phyloP scores from a whole-genome alignment of 2,113 vertebrate species.

The Carassius gibelio region DNA sequence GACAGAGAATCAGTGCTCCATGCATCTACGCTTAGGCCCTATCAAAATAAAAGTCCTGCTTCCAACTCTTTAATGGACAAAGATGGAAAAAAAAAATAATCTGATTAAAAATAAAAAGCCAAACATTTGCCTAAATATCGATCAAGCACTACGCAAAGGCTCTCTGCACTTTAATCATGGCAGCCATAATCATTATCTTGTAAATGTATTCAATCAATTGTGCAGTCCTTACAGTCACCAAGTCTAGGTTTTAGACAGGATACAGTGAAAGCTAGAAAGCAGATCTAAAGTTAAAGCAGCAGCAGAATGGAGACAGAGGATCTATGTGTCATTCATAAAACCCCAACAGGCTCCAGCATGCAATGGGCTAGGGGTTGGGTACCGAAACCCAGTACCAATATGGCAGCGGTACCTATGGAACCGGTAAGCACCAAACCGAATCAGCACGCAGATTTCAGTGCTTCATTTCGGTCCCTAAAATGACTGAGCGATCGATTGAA shows the following conservation, averaged over 20 bases:
- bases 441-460: no score
- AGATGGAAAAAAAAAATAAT: not conserved
- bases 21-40: not conserved
- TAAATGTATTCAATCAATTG: not conserved
- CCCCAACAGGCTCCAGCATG: conserved; percentile 82
- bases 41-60: not conserved
- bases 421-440: no score
- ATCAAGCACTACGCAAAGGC: not conserved
- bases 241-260: not conserved
- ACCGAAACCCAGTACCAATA: no score
- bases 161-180: not conserved
- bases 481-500: no score
- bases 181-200: not conserved
- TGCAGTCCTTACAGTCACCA: not conserved
- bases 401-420: no score
- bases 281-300: conserved; percentile 12
- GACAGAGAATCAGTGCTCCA: no score
- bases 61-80: not conserved
- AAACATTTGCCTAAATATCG: not conserved
- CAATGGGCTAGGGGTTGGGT: conserved; percentile 68
- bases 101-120: not conserved
- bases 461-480: no score
- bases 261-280: conserved; percentile 19
- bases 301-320: not conserved
- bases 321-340: conserved; percentile 59